phyloP scores from a whole-genome alignment of 2,797 vertebrate genomes.

The Chiroxiphia lanceolata region DNA sequence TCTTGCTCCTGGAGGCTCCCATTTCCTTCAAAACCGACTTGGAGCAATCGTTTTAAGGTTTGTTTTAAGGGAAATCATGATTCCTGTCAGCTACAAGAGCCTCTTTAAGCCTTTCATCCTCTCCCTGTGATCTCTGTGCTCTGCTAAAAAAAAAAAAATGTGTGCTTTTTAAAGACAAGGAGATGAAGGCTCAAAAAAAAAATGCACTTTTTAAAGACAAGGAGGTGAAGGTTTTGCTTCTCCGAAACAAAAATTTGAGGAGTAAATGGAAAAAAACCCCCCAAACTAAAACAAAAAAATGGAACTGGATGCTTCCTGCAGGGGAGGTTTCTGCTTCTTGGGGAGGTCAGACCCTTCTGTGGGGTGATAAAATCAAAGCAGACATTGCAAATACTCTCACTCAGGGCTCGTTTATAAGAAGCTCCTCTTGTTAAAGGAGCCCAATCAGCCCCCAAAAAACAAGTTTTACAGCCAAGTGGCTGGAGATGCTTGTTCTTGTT shows the following conservation, averaged over 20 bases:
- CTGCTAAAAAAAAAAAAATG: background rate
- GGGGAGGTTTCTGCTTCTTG: background rate
- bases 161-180: background rate
- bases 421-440: background rate
- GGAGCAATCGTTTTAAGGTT: background rate
- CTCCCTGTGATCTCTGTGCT: background rate
- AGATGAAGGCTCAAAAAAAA: no score
- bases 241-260: background rate
- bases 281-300: background rate
- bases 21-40: background rate
- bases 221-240: background rate
- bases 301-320: background rate
- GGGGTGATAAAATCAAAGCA: background rate
- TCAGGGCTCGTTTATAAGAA: background rate
- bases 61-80: background rate
- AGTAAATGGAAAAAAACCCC: background rate
- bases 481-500: slow-evolving; percentile 10
- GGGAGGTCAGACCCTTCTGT: background rate
- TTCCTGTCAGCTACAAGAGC: background rate
- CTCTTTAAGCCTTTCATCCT: background rate
- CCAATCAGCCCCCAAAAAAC: background rate
- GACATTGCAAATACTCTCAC: background rate
- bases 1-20: background rate
- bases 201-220: background rate
- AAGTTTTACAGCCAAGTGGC: slow-evolving; percentile 16